Evolutionary conservation across 2,797 vertebrate genomes (phyloP).

Genomic region (Melanotaenia nigrans): DNA sequence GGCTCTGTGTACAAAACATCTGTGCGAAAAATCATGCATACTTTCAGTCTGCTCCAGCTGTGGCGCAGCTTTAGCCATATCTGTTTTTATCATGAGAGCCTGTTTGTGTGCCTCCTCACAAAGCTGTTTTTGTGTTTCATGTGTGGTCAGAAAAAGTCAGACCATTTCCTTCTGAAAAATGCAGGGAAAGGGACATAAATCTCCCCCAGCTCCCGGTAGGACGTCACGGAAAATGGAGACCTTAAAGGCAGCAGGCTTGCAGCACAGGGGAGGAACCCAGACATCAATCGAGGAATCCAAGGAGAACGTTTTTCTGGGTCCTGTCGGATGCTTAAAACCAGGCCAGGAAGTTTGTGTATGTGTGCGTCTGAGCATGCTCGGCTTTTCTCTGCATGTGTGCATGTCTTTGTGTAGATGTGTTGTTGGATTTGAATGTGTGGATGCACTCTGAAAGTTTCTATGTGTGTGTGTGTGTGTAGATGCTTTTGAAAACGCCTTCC

Average conservation of each 20-base stretch:
- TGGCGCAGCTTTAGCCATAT: conserved; percentile 13
- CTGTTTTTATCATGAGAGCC: conserved; percentile 60
- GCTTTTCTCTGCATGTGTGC: conserved; percentile 17
- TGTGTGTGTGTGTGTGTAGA: conserved; percentile 25
- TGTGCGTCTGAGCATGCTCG: neutral
- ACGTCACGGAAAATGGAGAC: conserved; percentile 73
- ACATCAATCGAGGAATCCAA: conserved; percentile 81
- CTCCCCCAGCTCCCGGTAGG: conserved; percentile 58
- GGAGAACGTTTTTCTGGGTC: conserved; percentile 74
- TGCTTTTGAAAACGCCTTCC: conserved; percentile 59
- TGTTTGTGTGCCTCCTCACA: conserved; percentile 59
- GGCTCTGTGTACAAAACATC: conserved; percentile 39
- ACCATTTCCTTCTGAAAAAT: conserved; percentile 64
- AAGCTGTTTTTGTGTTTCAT: conserved; percentile 57
- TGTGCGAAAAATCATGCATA: conserved; percentile 26
- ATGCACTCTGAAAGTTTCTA: conserved; percentile 31
- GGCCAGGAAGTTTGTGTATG: conserved; percentile 68
- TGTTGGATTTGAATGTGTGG: conserved; percentile 37
- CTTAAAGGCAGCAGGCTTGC: conserved; percentile 64
- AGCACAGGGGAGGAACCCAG: conserved; percentile 64
- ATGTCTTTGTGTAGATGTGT: conserved; percentile 29
- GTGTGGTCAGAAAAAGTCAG: conserved; percentile 64
- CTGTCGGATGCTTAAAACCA: conserved; percentile 80
- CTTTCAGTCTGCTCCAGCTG: conserved; percentile 8
- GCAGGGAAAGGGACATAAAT: conserved; percentile 66